Base-by-base conservation (phyloP, 2,888 invertebrate species). In the Agrilus mali region DNA sequence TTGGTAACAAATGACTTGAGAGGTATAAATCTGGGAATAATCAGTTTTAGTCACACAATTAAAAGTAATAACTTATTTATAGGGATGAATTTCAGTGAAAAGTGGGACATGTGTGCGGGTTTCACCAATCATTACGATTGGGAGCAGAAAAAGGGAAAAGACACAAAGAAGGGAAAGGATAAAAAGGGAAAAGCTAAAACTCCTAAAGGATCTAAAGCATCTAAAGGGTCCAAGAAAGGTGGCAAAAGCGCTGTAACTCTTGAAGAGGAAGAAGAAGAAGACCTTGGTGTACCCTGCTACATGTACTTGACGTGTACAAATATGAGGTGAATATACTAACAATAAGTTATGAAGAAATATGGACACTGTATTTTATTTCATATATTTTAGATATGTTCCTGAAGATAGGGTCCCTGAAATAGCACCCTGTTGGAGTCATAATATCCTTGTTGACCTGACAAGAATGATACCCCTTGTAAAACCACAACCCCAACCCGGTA, bases 391-490 rank as follows among this genome's bases (percentile, higher is more conserved):
- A 3, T 39, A 31, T 38, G 37, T 42, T 17, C 38, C 46, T 8
- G 47, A 46, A n/a, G 48, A 54, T 7, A 46, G 40, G 15, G 50
- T 62, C 16, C 58, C 58, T 7, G 60, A 63, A 33, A 45, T 65
- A n/a, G 51, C 63, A 3, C 61, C 62, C 3, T 64, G 62, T 34
- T 64, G 60, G 58, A 54, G 53, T 37, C 67, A 68, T 48, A 51
- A 56, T 14, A 53, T 68, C 44, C 54, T 67, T 31, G 55, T 69
- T 3, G 59, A 60, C 17, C 60, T 64, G 51, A 59, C 60, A 1
- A 60, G 69, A 36, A 61, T 67, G 42, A 58, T 65, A 39, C 66
- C 69, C 2, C 42, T 69, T 22, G 53, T 55, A 13, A 56, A 59
- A 48, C 63, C 64, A 1, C 55, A 56, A 15, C 52, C 53, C 4